Percentiles rank a stretch among this genome's conserved stretches.
These are phyloP conservation scores for Pterocles gutturalis DNA, from an alignment of 2,113 vertebrate genomes.

Conservation along the genomic window DNA sequence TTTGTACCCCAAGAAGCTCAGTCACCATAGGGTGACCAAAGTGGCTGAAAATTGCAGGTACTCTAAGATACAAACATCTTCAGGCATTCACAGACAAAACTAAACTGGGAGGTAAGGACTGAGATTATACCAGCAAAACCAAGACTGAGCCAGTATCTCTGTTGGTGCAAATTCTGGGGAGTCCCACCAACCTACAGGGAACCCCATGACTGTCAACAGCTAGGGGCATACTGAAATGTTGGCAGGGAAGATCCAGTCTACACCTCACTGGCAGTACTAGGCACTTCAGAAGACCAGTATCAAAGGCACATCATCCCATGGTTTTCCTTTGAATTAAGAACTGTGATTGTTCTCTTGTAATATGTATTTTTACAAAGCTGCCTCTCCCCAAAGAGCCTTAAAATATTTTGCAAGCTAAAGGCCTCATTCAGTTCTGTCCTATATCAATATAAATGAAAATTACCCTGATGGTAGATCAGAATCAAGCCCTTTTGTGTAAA, in stretches of 20 bases:
- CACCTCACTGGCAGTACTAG: neutral
- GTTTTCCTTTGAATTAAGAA: slow-evolving; percentile 19
- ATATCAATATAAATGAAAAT: slow-evolving; percentile 22
- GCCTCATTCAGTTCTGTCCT: neutral
- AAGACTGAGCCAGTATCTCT: neutral
- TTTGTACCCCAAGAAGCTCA: neutral
- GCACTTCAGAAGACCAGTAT: slow-evolving; percentile 2
- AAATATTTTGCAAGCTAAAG: slow-evolving; percentile 24
- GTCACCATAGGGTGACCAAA: neutral
- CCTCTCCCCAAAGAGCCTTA: neutral
- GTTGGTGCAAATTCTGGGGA: neutral
- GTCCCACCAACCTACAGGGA: neutral
- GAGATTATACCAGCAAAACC: neutral
- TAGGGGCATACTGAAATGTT: neutral
- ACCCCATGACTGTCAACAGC: neutral
- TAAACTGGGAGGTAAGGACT: neutral
- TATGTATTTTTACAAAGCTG: slow-evolving; percentile 15
- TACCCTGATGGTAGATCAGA: neutral
- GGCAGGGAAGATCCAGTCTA: neutral
- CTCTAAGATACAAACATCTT: neutral
- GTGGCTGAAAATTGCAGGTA: neutral
- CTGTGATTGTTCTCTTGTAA: neutral
- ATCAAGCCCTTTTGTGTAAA: slow-evolving; percentile 32
- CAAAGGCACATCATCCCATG: neutral
- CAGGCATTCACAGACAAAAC: neutral